phyloP scores from a whole-genome alignment of 1,140 invertebrate genomes.

The Tachypleus tridentatus region DNA sequence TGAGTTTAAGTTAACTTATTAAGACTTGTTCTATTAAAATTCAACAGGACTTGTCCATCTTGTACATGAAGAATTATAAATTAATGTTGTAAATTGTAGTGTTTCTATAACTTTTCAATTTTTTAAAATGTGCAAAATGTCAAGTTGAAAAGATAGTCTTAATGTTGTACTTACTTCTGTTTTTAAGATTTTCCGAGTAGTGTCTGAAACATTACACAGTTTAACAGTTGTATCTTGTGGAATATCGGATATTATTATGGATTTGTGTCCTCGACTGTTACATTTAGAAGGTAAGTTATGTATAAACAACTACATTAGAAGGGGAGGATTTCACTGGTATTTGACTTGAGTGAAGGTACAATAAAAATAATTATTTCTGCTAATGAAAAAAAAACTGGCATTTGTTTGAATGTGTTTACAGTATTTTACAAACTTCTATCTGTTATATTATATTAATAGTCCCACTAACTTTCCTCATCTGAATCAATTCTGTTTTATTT shows the following conservation, averaged over 20 bases:
- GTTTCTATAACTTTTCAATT: background rate
- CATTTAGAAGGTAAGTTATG: conserved; percentile 15
- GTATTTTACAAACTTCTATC: no score
- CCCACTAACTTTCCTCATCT: no score
- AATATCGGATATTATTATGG: conserved; percentile 16
- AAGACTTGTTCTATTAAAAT: no score
- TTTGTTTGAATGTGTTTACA: no score
- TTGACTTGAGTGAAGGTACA: background rate
- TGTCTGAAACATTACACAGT: conserved; percentile 14
- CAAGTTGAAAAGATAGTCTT: background rate
- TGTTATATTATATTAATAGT: no score
- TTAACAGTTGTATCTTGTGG: conserved; percentile 18
- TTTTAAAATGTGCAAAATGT: background rate
- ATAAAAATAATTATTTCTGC: no score
- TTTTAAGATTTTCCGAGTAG: conserved; percentile 11
- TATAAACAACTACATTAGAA: background rate
- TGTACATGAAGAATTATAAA: no score
- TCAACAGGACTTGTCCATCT: no score
- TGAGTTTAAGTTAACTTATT: no score
- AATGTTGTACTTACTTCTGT: conserved; percentile 5
- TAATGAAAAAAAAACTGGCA: no score
- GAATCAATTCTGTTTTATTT: no score
- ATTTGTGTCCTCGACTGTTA: conserved; percentile 6
- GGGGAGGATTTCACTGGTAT: background rate
- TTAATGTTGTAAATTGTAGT: no score